Percentiles rank a stretch among this genome's conserved stretches.
These are phyloP conservation scores for Anniella stebbinsi DNA, from an alignment of 2,797 vertebrate species.

Conservation along the genomic window DNA sequence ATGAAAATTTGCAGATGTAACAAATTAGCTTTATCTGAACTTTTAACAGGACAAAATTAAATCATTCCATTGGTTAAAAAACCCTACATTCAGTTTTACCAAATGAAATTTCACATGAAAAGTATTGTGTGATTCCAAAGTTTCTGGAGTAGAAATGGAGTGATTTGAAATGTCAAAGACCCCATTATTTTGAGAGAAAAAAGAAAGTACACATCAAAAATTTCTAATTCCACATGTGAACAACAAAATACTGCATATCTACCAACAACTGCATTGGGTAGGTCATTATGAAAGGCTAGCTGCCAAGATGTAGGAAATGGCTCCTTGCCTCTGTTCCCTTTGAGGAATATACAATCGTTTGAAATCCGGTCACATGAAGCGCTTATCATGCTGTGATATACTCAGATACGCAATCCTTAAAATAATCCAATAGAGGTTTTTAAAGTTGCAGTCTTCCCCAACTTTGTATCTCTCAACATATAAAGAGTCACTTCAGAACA, in stretches of 20 bases:
- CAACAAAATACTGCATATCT: slow-evolving; percentile 94
- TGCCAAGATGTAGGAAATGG: slow-evolving; percentile 89
- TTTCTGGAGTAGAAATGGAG: slow-evolving; percentile 83
- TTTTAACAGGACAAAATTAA: slow-evolving; percentile 82
- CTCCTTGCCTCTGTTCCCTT: slow-evolving; percentile 84
- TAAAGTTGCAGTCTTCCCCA: slow-evolving; percentile 72
- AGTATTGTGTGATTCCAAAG: slow-evolving; percentile 80
- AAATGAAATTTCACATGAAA: slow-evolving; percentile 87
- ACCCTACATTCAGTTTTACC: slow-evolving; percentile 92
- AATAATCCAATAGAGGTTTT: slow-evolving; percentile 64
- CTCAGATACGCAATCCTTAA: slow-evolving; percentile 71
- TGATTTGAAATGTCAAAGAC: slow-evolving; percentile 88
- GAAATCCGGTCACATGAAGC: slow-evolving; percentile 75
- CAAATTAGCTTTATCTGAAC: slow-evolving; percentile 84
- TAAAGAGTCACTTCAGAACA: slow-evolving; percentile 79
- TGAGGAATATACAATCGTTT: slow-evolving; percentile 77
- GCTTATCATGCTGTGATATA: slow-evolving; percentile 79
- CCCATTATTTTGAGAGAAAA: slow-evolving; percentile 87
- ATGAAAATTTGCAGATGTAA: slow-evolving; percentile 85
- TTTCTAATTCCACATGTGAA: slow-evolving; percentile 89
- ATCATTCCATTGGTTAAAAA: slow-evolving; percentile 86
- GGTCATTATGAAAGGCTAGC: slow-evolving; percentile 88
- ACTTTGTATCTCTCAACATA: slow-evolving; percentile 68
- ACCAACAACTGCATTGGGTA: slow-evolving; percentile 86
- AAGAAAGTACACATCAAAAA: slow-evolving; percentile 86